Evolutionary conservation across 2,888 invertebrate genomes (phyloP), one percentile per base, ranked within the genome.

Genomic region (Ptychoptera contaminata): DNA sequence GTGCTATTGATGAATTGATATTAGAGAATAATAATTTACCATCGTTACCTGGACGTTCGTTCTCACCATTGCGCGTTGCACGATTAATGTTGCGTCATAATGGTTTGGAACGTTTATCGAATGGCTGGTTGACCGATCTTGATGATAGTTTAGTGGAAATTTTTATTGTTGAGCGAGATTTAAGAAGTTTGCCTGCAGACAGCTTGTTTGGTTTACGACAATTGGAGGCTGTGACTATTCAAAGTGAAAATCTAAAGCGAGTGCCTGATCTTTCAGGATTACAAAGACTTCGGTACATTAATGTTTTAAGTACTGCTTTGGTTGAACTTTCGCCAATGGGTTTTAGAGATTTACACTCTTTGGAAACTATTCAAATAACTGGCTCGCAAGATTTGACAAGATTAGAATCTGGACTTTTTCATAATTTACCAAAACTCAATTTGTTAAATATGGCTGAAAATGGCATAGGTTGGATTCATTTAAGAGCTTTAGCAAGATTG

Each of bases 1-100:
- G 74, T 43, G 79, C 83, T 6, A 78, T 90, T 53, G 90, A 88
- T 61, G 88, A 90, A 60, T 61, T 90, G 43, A 88, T 90, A 50
- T 71, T 90, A 52, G 90, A 90, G 67, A 87, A 86, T 57, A 90
- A 88, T 61, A 82, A 82, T 56, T 67, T 90, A 40, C 86, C 87
- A 9, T 82, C 87, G 1, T 57, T 90, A n/a, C 86, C 88, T 0
- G 87, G 86, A 7, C 76, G 82, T 51, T 74, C 82, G 46, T 88
- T 88, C 58, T 76, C 81, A 46, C 76, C 79, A 50, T 65, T 87
- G 42, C 77, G 79, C 60, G 79, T 87, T 23, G 67, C 81, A 32
- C 72, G 90, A 30, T 61, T 90, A 34, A 87, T 90, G 84, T 63
- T 90, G 46, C 73, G 88, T 2, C 80, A 87, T 57, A 90, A 88